A percentile compares a stretch with the other conserved stretches of the same genome.
phyloP scores from a whole-genome alignment of 1,140 invertebrate species.

The Pteromalus puparum region DNA sequence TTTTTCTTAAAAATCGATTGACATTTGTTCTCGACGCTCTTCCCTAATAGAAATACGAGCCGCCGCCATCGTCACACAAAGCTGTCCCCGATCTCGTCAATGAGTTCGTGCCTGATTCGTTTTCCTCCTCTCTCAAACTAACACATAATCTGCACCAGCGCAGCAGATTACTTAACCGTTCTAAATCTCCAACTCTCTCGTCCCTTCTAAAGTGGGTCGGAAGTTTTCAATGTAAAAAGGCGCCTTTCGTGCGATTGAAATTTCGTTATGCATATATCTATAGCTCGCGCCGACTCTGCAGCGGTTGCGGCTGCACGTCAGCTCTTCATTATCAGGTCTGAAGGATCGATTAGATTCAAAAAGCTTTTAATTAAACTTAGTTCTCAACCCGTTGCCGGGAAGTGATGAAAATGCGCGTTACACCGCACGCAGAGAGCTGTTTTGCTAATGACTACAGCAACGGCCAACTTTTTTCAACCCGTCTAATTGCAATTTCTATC shows the following conservation, averaged over 20 bases:
- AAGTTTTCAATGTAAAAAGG: neutral
- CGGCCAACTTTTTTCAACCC: neutral
- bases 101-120: neutral
- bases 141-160: neutral
- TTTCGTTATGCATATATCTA: neutral
- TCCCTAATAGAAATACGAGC: neutral
- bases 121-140: neutral
- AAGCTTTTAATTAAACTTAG: slow-evolving; percentile 16
- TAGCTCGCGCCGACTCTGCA: too few species aligned
- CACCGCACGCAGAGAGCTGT: neutral
- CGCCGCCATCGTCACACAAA: too few species aligned
- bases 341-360: neutral
- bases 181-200: neutral
- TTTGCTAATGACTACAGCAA: neutral
- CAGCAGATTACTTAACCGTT: neutral
- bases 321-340: neutral
- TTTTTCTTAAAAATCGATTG: neutral
- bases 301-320: neutral
- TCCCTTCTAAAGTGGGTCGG: neutral
- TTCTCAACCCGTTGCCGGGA: neutral
- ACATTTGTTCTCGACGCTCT: too few species aligned
- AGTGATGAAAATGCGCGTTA: neutral
- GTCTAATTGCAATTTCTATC: neutral
- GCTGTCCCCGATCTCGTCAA: neutral
- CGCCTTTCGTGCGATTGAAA: neutral